Conservation (phyloP, 1,140 invertebrate species). For the Psilanteris sp. region DNA sequence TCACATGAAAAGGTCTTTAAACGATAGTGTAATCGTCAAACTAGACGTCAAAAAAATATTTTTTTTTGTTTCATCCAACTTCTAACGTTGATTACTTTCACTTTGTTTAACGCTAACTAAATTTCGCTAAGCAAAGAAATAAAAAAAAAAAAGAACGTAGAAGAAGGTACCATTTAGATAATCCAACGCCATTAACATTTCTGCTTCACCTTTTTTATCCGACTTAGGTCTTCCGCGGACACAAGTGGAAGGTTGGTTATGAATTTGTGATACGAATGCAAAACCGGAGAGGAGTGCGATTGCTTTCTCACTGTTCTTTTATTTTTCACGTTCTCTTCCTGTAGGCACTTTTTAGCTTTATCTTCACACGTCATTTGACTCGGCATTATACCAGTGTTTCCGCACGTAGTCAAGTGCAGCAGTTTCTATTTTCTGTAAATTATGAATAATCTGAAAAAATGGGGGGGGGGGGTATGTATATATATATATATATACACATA, state of each 20-base stretch:
- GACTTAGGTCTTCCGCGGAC: slow-evolving; percentile 84
- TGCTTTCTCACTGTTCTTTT: slow-evolving; percentile 25
- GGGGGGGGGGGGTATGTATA: no score
- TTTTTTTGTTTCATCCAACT: no score
- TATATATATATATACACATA: no score
- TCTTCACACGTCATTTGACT: slow-evolving; percentile 55
- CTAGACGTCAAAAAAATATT: no score
- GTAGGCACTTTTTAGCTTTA: slow-evolving; percentile 50
- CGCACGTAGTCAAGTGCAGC: not conserved
- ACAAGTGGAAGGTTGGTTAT: slow-evolving; percentile 84
- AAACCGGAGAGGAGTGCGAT: slow-evolving; percentile 21
- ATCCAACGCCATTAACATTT: slow-evolving; percentile 71
- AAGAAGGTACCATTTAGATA: slow-evolving; percentile 15
- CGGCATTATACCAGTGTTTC: slow-evolving; percentile 6
- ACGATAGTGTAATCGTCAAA: no score
- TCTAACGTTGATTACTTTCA: no score
- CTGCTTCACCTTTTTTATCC: slow-evolving; percentile 70
- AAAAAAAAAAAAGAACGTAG: no score
- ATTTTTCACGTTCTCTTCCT: slow-evolving; percentile 26
- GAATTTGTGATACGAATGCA: slow-evolving; percentile 63
- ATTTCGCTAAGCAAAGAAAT: no score
- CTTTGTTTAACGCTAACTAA: no score
- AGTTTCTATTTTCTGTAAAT: slow-evolving; percentile 8
- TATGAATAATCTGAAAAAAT: not conserved
- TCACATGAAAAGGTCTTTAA: no score